A percentile compares a stretch with the other conserved stretches of the same genome.
Evolutionary conservation across 2,888 invertebrate species (phyloP).

Genomic region (Pseudolycoriella hygida): DNA sequence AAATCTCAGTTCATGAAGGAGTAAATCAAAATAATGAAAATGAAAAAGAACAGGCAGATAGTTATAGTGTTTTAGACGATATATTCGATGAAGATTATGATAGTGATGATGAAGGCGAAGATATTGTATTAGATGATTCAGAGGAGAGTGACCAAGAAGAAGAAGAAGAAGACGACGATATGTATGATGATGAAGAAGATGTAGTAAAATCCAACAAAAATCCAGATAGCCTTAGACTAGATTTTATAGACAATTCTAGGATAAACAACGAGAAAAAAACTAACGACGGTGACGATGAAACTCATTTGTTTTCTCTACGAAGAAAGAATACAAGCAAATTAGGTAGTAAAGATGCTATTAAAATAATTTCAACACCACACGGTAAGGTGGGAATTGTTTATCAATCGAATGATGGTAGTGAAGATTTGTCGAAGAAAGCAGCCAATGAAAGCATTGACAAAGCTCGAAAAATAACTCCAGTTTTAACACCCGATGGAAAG

Average conservation of each 20-base stretch:
- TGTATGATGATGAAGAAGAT: slow-evolving; percentile 8
- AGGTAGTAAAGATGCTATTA: slow-evolving; percentile 29
- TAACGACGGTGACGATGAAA: slow-evolving; percentile 15
- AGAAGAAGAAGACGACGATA: slow-evolving; percentile 7
- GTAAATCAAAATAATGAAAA: slow-evolving; percentile 25
- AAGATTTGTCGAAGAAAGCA: slow-evolving; percentile 14
- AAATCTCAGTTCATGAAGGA: slow-evolving; percentile 13
- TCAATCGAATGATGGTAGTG: slow-evolving; percentile 23
- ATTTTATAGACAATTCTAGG: slow-evolving; percentile 18
- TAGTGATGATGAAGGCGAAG: slow-evolving; percentile 21
- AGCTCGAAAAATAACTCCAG: slow-evolving; percentile 30
- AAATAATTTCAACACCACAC: slow-evolving; percentile 30
- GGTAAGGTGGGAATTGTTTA: slow-evolving; percentile 31
- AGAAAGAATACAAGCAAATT: slow-evolving; percentile 24
- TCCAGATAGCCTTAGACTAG: slow-evolving; percentile 17
- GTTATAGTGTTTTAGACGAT: slow-evolving; percentile 10
- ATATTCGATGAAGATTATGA: slow-evolving; percentile 15
- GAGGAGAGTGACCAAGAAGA: slow-evolving; percentile 13
- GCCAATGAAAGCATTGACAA: background rate
- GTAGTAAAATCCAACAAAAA: slow-evolving; percentile 7
- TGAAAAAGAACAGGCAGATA: slow-evolving; percentile 14
- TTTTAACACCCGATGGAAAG: slow-evolving; percentile 31
- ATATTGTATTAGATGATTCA: slow-evolving; percentile 9
- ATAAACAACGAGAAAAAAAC: slow-evolving; percentile 14
- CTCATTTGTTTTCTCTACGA: slow-evolving; percentile 22